Base-by-base conservation (phyloP, 1,140 invertebrate genomes). In the Papilio machaon region DNA sequence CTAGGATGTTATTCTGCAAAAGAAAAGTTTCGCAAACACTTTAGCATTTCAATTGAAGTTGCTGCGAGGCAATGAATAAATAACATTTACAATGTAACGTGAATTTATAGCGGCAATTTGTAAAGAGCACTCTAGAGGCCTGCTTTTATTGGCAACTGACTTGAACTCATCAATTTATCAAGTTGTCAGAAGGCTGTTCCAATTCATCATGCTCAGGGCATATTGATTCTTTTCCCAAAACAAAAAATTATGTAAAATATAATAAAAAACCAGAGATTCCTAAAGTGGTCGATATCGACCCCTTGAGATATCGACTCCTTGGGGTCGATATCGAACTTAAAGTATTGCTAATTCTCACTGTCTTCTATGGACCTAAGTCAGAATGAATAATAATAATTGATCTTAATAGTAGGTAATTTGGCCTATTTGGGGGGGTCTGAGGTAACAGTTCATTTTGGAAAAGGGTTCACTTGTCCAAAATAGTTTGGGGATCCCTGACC, bases 71-170 rank as follows among this genome's bases (percentile, higher is more conserved):
- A 35, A 13, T 30, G 64, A 67, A 67, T 35, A 67, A 30, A 35
- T 67, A 67, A 67, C 64, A 67, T 67, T 67, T 67, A 67, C 60
- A 64, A 64, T 30, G 64, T 67, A 15, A 35, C 64, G 64, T 35
- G 30, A 35, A 67, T 67, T 67, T 67, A 67, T 67, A 67, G 64
- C 11, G 11, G 64, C 64, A 67, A 67, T 67, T 67, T 67, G 64
- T 67, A 67, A 67, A 35, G 2, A 54, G 52, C 64, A 8, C 64
- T 67, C 64, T 10, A 35, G 64, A 67, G 64, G 64, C 64, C 64
- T 67, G 64, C 64, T 67, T 35, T 67, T 67, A 67, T 67, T 67
- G 64, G 64, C 64, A 35, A 67, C 64, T 67, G 23, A 35, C 64
- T 67, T 11, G 5, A 67, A 67, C 64, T 35, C 30, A 67, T 67